A percentile compares a stretch with the other conserved stretches of the same genome.
These are phyloP conservation scores for Tragelaphus imberbis DNA, from an alignment of 2,113 vertebrate genomes.

Conservation along the genomic window DNA sequence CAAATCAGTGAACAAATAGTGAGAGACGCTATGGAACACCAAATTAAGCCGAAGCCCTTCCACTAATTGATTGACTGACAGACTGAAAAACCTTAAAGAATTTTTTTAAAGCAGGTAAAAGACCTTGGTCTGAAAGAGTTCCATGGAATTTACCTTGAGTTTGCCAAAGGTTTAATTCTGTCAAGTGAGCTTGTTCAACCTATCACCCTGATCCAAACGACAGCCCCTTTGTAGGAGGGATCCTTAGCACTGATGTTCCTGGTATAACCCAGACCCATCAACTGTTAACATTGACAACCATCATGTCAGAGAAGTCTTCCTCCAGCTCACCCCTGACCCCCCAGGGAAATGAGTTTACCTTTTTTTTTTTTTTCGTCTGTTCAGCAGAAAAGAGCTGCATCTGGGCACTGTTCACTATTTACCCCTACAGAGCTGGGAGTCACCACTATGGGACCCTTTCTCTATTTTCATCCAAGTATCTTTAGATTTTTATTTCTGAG, in stretches of 20 bases:
- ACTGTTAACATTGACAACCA: background rate
- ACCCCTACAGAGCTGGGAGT: background rate
- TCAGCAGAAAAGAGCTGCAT: background rate
- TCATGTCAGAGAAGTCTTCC: background rate
- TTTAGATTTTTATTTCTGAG: background rate
- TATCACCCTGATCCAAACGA: background rate
- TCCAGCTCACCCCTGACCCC: background rate
- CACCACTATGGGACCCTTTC: background rate
- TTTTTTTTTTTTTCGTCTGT: background rate
- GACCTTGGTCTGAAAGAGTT: background rate
- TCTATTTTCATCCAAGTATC: background rate
- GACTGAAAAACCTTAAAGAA: conserved; percentile 33
- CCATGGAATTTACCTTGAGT: background rate
- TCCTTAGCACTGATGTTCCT: background rate
- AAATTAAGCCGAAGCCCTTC: conserved; percentile 62
- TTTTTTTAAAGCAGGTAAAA: background rate
- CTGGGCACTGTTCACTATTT: background rate
- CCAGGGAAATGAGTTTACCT: background rate
- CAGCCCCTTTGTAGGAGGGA: background rate
- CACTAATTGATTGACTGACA: conserved; percentile 49
- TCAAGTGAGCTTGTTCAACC: background rate
- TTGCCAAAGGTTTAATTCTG: background rate
- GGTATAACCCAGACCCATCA: background rate
- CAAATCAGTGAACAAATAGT: background rate
- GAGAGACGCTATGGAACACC: conserved; percentile 31